Conservation (phyloP, 2,113 vertebrate genomes). For the Nothocercus nigrocapillus region DNA sequence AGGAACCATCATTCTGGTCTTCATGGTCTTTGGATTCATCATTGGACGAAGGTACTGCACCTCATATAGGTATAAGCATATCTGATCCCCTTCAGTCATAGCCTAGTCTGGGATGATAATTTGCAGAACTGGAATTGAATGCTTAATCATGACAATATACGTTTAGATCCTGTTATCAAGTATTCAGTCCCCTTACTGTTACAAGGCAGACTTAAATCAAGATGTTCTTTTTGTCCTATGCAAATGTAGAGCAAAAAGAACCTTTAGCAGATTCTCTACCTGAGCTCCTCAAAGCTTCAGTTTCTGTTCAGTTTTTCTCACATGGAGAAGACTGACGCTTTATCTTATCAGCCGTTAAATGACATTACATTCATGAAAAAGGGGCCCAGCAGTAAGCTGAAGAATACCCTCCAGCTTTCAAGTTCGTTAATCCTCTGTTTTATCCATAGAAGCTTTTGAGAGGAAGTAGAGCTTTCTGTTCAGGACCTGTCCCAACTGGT, state of each 20-base stretch:
- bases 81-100: background rate
- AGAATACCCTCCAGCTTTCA: slow-evolving; percentile 49
- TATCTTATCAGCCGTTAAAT: slow-evolving; percentile 63
- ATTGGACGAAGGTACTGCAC: slow-evolving; percentile 96
- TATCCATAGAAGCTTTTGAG: slow-evolving; percentile 4
- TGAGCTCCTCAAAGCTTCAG: slow-evolving; percentile 25
- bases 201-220: background rate
- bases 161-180: background rate
- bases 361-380: slow-evolving; percentile 44
- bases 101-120: background rate
- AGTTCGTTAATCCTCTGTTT: slow-evolving; percentile 61
- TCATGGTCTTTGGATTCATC: slow-evolving; percentile 99
- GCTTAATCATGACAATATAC: background rate
- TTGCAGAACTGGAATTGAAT: background rate
- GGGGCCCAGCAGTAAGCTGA: slow-evolving; percentile 53
- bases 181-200: background rate
- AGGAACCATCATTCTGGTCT: slow-evolving; percentile 98
- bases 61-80: background rate
- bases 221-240: slow-evolving; percentile 27
- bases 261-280: slow-evolving; percentile 24
- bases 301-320: slow-evolving; percentile 47
- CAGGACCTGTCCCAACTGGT: background rate
- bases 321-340: slow-evolving; percentile 45
- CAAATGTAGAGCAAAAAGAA: slow-evolving; percentile 29
- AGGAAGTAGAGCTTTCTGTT: slow-evolving; percentile 15